Evolutionary conservation across 2,113 vertebrate species (phyloP), one percentile per base, ranked within the genome.

Genomic region (Ailuropoda melanoleuca): DNA sequence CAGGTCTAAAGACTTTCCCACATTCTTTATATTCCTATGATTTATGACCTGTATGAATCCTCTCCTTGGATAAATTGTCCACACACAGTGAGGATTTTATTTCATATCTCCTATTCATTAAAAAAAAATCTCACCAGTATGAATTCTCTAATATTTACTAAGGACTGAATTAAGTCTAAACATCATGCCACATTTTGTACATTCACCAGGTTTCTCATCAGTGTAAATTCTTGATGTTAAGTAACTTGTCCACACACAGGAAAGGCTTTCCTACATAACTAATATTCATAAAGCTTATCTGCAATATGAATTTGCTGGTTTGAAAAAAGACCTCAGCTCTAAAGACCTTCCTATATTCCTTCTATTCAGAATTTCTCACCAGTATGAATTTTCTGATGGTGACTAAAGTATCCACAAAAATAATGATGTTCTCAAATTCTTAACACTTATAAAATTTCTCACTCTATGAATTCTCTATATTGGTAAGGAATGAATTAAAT

Each of bases 251-350:
- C 2, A 89, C 19, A 90, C 6, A 80, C 8, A 95, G 48, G 74
- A 88, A 80, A 96, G 8, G 3, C 8, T 83, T 93, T 50, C 29
- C 4, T 23, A 78, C 14, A 84, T 90, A 89, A 18, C 24, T 95
- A 88, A 75, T 56, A 92, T 56, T 72, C n/a, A 95, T 50, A 75
- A 70, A 34, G 1, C 82, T 92, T 97, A 82, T 58, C 34, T 75
- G 17, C 64, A 97, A 64, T 92, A 81, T 95, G 90, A 97, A 66
- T 95, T 96, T 80, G 83, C 87, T 84, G 3, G 12, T 90, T 85
- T 92, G 21, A 6, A 87, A 10, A 89, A 94, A 21, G 75, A 53
- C 53, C 37, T 92, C 24, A 64, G 4, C 77, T 91, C 15, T 60
- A 91, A 95, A 56, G 19, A 56, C 3, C n/a, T 90, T 56, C 8